Percentiles rank a stretch among this genome's conserved stretches.
Conservation (phyloP, 2,113 vertebrate species). For the Anser cygnoides region DNA sequence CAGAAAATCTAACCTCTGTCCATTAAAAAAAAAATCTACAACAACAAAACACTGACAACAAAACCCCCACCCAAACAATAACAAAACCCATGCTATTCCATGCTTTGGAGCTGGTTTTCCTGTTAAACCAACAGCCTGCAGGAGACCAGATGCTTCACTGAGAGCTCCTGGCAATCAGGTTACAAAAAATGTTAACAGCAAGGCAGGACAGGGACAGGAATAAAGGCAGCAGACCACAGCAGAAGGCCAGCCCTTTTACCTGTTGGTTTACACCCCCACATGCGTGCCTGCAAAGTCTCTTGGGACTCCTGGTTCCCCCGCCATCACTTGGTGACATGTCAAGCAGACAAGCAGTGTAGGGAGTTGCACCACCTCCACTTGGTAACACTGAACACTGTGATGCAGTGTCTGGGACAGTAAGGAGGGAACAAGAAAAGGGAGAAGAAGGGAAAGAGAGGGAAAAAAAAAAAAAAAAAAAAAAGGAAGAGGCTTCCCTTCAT, state of each 20-base stretch:
- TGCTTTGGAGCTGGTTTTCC: background rate
- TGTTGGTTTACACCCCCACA: background rate
- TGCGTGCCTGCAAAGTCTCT: background rate
- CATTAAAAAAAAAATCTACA: background rate
- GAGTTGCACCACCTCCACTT: fast-evolving
- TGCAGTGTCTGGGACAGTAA: background rate
- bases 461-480: background rate
- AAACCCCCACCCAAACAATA: too few relatives aligned
- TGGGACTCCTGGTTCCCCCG: background rate
- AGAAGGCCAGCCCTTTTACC: background rate
- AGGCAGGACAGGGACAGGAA: background rate
- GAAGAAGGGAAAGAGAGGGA: background rate
- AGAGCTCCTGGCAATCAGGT: background rate
- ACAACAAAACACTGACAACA: too few relatives aligned
- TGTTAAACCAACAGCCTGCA: background rate
- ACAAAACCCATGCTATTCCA: background rate
- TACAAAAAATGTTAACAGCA: background rate
- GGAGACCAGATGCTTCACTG: background rate
- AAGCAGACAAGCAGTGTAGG: background rate
- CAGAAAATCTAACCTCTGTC: background rate
- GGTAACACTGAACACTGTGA: background rate
- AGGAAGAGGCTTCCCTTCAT: background rate
- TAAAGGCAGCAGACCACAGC: background rate
- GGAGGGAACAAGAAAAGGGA: background rate
- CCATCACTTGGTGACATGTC: background rate